Evolutionary conservation across 2,888 invertebrate species (phyloP), one percentile per base, ranked within the genome.

Genomic region (Troilus luridus): DNA sequence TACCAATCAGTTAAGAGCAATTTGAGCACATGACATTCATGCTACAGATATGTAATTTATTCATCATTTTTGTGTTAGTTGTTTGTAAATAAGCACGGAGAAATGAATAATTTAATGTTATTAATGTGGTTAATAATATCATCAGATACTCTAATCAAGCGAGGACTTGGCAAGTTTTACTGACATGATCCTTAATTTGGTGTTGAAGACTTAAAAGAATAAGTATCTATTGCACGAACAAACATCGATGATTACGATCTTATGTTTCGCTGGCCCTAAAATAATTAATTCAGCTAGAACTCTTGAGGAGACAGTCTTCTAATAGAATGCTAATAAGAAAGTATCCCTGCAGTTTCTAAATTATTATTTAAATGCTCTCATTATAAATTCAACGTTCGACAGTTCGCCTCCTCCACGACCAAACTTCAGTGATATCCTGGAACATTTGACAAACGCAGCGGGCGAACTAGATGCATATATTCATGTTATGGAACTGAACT

Each of bases 401-500:
- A 24, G 3, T 67, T 67, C 72, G 41, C 17, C 27, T 77, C 17
- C 19, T 19, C 72, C 72, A 41, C 0, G 19, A 24, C 24, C 12
- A 3, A 10, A 10, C 10, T 11, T n/a, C 11, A 17, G 24, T 21
- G 64, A 64, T 21, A 14, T 72, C 72, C 72, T 72, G 72, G 72
- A 67, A 12, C 24, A 14, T 24, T 27, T 67, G 67, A 77, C 72
- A 77, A 77, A 77, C 41, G 72, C 27, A 77, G 0, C 17, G 27
- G 41, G 17, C 14, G 72, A 41, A 77, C 72, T 77, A 77, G 41
- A 77, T 77, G 72, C 72, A 77, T 77, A 77, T 77, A 77, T 77
- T 77, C 72, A 77, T 77, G 72, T 8, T 77, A 77, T 77, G 7
- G 41, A 41, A 41, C 41, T 41, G 41, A 41, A 41, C 5, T 77